Conservation (phyloP, 1,140 invertebrate species). For the Megalopta genalis region DNA sequence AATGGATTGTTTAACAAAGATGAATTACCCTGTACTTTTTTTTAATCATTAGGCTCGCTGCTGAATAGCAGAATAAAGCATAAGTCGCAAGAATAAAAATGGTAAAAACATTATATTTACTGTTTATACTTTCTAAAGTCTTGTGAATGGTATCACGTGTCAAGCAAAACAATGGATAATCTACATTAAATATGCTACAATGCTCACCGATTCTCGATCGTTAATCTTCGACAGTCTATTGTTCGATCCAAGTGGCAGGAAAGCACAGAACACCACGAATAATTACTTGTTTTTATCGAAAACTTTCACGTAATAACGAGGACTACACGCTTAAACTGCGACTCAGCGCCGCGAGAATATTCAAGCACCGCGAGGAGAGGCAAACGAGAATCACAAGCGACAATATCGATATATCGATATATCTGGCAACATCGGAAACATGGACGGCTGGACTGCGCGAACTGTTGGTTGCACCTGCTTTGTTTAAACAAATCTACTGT, state of each 20-base stretch:
- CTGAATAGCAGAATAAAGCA: no score
- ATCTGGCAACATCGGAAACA: neutral
- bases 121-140: neutral
- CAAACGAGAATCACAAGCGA: constrained; percentile 18
- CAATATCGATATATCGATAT: constrained; percentile 34
- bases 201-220: neutral
- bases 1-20: no score
- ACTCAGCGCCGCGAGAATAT: constrained; percentile 18
- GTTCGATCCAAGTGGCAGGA: neutral
- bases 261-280: neutral
- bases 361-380: neutral
- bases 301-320: no score
- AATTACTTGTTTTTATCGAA: no score
- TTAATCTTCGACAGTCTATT: no score
- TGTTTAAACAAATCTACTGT: neutral
- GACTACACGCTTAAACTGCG: no score
- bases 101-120: no score
- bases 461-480: neutral
- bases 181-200: neutral
- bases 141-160: neutral
- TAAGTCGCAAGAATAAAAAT: no score
- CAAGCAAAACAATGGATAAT: neutral
- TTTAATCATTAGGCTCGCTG: no score
- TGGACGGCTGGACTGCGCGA: neutral
- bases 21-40: no score